These are phyloP conservation scores for Laupala kohalensis DNA, from an alignment of 1,140 invertebrate species.

Conservation along the genomic window DNA sequence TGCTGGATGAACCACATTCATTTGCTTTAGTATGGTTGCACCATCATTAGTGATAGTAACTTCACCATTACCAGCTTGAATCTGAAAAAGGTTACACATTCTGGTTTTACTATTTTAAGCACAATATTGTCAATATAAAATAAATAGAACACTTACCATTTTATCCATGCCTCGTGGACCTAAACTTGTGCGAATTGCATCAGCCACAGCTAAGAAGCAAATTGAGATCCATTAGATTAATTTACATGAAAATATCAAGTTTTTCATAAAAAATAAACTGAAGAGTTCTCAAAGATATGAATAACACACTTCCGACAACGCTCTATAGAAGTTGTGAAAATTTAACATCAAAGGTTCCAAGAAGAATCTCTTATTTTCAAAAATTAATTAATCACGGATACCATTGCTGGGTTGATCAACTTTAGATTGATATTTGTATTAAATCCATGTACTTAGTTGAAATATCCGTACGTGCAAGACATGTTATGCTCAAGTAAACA, in stretches of 20 bases:
- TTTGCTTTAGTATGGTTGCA: slow-evolving; percentile 97
- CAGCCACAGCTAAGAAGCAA: slow-evolving; percentile 70
- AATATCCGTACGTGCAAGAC: neutral
- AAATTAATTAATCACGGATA: neutral
- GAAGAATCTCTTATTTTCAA: neutral
- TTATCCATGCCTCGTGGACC: slow-evolving; percentile 99
- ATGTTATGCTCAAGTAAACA: neutral
- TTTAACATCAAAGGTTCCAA: neutral
- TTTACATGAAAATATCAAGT: neutral
- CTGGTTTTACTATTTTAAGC: neutral
- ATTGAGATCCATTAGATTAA: neutral
- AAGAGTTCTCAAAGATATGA: neutral
- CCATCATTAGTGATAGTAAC: slow-evolving; percentile 99
- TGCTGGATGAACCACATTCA: slow-evolving; percentile 97
- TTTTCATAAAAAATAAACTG: neutral
- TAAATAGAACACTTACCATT: slow-evolving; percentile 58
- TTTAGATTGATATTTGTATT: neutral
- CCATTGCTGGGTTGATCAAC: neutral
- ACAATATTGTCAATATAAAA: slow-evolving; percentile 5
- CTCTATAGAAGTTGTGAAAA: neutral
- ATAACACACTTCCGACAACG: neutral
- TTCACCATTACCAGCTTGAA: slow-evolving; percentile 92
- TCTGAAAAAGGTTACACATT: slow-evolving; percentile 43
- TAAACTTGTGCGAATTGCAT: slow-evolving; percentile 96
- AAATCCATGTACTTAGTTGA: neutral